A percentile compares a stretch with the other conserved stretches of the same genome.
Evolutionary conservation across 2,888 invertebrate genomes (phyloP).

Genomic region (Gonocerus acuteangulatus): DNA sequence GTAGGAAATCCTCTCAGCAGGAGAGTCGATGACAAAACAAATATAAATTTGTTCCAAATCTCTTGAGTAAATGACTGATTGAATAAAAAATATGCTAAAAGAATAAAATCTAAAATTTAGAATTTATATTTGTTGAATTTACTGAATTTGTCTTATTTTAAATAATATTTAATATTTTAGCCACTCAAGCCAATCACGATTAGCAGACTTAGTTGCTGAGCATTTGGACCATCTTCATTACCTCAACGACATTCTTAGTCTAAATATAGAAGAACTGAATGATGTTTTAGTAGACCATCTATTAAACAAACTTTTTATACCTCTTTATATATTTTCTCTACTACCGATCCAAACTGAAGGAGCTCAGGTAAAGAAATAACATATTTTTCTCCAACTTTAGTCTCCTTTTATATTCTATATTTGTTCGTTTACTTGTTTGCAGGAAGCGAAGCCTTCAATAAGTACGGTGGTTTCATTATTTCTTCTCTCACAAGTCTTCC

Average conservation of each 20-base stretch:
- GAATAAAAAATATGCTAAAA: too few relatives aligned
- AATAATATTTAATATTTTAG: conserved; percentile 28
- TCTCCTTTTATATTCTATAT: background rate
- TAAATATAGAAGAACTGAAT: conserved; percentile 86
- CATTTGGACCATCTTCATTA: conserved; percentile 96
- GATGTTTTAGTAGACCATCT: conserved; percentile 90
- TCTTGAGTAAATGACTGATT: too few relatives aligned
- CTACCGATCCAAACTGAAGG: conserved; percentile 45
- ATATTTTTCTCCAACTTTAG: background rate
- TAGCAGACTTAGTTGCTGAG: conserved; percentile 91
- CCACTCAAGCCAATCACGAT: conserved; percentile 37
- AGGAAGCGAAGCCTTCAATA: conserved; percentile 59
- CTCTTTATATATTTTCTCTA: conserved; percentile 87
- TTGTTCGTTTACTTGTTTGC: conserved; percentile 43
- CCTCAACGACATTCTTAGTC: conserved; percentile 87
- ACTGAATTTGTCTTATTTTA: too few relatives aligned
- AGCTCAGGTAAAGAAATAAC: conserved; percentile 20
- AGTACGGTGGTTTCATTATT: conserved; percentile 87
- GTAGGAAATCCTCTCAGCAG: too few relatives aligned
- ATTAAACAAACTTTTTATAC: conserved; percentile 83
- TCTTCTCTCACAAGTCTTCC: conserved; percentile 86
- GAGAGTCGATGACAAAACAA: too few relatives aligned
- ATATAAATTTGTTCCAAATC: too few relatives aligned
- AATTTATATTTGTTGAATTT: too few relatives aligned
- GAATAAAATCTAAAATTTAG: too few relatives aligned